Evolutionary conservation across 1,140 invertebrate species (phyloP), one percentile per base, ranked within the genome.

Genomic region (Manduca sexta): DNA sequence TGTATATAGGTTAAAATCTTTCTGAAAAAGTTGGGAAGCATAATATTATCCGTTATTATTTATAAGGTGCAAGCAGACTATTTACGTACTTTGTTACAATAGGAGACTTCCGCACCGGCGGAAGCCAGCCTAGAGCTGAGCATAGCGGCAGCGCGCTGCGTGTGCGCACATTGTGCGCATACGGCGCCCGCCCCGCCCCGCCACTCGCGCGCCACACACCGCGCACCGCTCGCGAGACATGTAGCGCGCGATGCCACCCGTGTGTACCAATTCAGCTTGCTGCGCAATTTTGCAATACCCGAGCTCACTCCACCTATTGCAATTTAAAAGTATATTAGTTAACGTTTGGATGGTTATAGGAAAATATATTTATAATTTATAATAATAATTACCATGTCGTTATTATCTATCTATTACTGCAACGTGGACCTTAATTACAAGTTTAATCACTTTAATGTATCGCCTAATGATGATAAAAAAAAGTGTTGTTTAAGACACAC

Each of bases 181-280:
- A 45, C 30, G 11, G 30, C 38, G 5, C 3, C 54, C 56, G 49
- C 64, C 21, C 15, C 10, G 7, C 31, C 13, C 29, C 60, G 53
- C 10, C 52, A n/a, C 55, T 14, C 69, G 60, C 1, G 52, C 42
- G 13, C 70, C 73, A 55, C 78, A 79, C 17, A 54, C 39, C 11
- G 64, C 72, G 53, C 78, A 82, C 7, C 69, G 62, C 33, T 59
- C 60, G 14, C 74, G 67, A 42, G 67, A 62, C 69, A 82, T 62
- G 55, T 80, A 82, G n/a, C 73, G 67, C 18, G 74, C 69, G 31
- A 82, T 78, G 18, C 78, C 71, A 30, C 65, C 70, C 41, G 46
- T 21, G n/a, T 30, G 42, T 18, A 15, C 8, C 16, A 10, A 8
- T 33, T 46, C 44, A 4, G 26, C 34, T 13, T 41, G 43, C 11